A percentile compares a stretch with the other conserved stretches of the same genome.
phyloP scores from a whole-genome alignment of 2,888 invertebrate species.

The Lithophane leautieri region DNA sequence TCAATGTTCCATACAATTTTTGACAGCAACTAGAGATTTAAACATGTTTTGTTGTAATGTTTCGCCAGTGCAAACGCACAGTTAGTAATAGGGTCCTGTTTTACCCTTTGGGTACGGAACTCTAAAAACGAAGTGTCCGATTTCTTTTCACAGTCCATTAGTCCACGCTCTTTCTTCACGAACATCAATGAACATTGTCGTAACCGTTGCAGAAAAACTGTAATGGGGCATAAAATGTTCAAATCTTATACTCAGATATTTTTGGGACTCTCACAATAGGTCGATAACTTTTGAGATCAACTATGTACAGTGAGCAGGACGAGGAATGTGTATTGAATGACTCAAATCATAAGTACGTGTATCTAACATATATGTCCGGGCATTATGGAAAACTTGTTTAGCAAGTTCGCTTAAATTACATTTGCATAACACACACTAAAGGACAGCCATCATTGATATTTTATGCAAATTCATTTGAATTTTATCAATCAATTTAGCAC shows the following conservation, averaged over 20 bases:
- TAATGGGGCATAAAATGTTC: conserved; percentile 52
- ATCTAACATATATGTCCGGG: conserved; percentile 20
- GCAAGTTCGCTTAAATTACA: conserved; percentile 32
- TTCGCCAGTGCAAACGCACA: no score
- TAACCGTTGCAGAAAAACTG: conserved; percentile 59
- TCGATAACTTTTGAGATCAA: conserved; percentile 36
- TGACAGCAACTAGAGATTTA: no score
- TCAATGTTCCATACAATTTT: no score
- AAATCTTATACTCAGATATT: conserved; percentile 30
- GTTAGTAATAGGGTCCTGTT: no score
- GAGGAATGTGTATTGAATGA: conserved; percentile 45
- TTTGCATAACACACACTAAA: conserved; percentile 39
- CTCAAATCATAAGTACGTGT: conserved; percentile 31
- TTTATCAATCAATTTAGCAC: conserved; percentile 22
- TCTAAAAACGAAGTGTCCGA: conserved; percentile 62
- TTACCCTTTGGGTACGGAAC: no score
- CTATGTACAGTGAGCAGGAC: conserved; percentile 14
- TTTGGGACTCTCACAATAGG: conserved; percentile 36
- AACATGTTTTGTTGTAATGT: no score
- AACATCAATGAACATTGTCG: conserved; percentile 58
- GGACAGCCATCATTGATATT: conserved; percentile 23
- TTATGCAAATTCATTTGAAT: conserved; percentile 33
- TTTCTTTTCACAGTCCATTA: conserved; percentile 65
- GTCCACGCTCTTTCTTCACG: conserved; percentile 51
- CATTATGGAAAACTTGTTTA: conserved; percentile 53